These are phyloP conservation scores for Drosophila ficusphila DNA, from an alignment of 1,140 invertebrate genomes.

Conservation along the genomic window DNA sequence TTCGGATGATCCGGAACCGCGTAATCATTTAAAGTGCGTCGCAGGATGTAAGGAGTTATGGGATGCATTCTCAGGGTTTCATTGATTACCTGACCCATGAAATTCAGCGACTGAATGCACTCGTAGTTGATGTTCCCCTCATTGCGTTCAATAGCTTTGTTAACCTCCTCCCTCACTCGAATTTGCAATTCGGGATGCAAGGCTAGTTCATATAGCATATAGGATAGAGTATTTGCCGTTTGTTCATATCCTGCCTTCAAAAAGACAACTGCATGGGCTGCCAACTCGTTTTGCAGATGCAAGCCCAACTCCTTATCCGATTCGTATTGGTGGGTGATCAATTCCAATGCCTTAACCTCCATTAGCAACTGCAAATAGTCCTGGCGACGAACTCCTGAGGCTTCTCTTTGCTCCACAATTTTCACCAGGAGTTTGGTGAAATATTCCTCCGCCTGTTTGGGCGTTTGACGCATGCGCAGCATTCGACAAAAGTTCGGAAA, in stretches of 20 bases:
- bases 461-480: slow-evolving; percentile 55
- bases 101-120: slow-evolving; percentile 86
- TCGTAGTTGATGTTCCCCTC: slow-evolving; percentile 83
- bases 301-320: slow-evolving; percentile 57
- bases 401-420: slow-evolving; percentile 84
- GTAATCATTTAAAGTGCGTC: slow-evolving; percentile 83
- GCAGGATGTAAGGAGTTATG: slow-evolving; percentile 84
- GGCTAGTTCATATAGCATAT: slow-evolving; percentile 85
- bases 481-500: slow-evolving; percentile 67
- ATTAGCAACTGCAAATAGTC: slow-evolving; percentile 86
- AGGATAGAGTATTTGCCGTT: slow-evolving; percentile 84
- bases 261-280: slow-evolving; percentile 87
- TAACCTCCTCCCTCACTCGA: slow-evolving; percentile 85
- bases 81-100: slow-evolving; percentile 86
- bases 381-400: slow-evolving; percentile 80
- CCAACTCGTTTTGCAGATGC: slow-evolving; percentile 74
- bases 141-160: slow-evolving; percentile 71
- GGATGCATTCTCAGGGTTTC: slow-evolving; percentile 86
- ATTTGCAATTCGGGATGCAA: slow-evolving; percentile 85
- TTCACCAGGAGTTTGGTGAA: slow-evolving; percentile 84
- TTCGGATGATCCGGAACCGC: slow-evolving; percentile 83
- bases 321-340: slow-evolving; percentile 69
- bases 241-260: slow-evolving; percentile 88
- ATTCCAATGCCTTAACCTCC: slow-evolving; percentile 46
- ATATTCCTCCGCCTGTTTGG: slow-evolving; percentile 81